A percentile compares a stretch with the other conserved stretches of the same genome.
Evolutionary conservation across 2,113 vertebrate species (phyloP).

Genomic region (Merops nubicus): DNA sequence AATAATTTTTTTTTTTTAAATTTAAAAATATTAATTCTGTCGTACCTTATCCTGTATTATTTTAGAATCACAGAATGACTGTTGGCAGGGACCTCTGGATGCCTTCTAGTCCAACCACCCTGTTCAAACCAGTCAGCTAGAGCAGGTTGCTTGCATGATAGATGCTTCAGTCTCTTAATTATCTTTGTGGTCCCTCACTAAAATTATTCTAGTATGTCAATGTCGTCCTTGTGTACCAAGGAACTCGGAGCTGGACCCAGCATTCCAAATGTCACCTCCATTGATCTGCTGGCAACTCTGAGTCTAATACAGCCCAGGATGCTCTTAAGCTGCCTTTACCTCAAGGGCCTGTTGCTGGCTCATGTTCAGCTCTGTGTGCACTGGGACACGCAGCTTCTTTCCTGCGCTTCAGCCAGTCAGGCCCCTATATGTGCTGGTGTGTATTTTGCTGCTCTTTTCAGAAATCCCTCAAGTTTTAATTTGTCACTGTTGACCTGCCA

Average conservation of each 20-base stretch:
- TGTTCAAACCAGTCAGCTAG: not conserved
- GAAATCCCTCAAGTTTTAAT: not conserved
- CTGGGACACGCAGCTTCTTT: not conserved
- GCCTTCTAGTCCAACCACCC: not conserved
- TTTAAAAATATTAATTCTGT: not conserved
- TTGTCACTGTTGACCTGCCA: not conserved
- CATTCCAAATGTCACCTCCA: not conserved
- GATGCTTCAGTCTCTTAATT: not conserved
- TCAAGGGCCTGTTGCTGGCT: rapidly evolving
- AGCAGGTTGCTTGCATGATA: not conserved
- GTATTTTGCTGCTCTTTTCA: not conserved
- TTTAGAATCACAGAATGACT: not conserved
- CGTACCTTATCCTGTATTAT: not conserved
- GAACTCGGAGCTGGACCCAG: not conserved
- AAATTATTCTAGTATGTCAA: not conserved
- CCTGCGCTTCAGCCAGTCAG: not conserved
- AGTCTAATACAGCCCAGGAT: not conserved
- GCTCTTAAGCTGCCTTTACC: not conserved
- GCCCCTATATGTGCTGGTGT: not conserved
- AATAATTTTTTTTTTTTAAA: not conserved
- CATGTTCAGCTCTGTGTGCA: not conserved
- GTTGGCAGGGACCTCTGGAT: not conserved
- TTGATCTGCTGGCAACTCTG: not conserved
- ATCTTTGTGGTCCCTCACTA: not conserved
- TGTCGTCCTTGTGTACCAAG: not conserved